phyloP scores from a whole-genome alignment of 2,113 vertebrate genomes.

The Parus major region DNA sequence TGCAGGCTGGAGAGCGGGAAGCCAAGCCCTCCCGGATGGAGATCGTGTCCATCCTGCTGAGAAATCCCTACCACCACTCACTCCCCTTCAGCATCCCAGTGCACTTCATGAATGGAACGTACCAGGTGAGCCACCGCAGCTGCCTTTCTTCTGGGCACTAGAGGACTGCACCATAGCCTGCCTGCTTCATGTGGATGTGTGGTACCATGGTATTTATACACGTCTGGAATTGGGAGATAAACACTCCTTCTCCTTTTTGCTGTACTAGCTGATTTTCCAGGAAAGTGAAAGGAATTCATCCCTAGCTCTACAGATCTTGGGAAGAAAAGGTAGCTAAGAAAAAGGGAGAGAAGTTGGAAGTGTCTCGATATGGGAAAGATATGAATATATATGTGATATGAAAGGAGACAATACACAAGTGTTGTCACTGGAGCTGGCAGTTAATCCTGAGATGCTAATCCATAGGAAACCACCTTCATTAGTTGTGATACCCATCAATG shows the following conservation, averaged over 20 bases:
- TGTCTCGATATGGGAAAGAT: background rate
- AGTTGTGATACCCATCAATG: background rate
- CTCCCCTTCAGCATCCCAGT: constrained; percentile 92
- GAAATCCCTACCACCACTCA: constrained; percentile 90
- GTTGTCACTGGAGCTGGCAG: background rate
- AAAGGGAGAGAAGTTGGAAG: background rate
- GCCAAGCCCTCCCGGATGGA: constrained; percentile 90
- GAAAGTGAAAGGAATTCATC: background rate
- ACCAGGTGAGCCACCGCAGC: constrained; percentile 77
- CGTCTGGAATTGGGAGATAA: background rate
- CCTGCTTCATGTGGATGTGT: background rate
- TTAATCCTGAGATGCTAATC: background rate
- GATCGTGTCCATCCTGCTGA: constrained; percentile 88
- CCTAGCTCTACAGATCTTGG: background rate
- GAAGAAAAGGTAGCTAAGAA: background rate
- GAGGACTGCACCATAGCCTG: background rate
- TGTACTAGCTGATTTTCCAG: background rate
- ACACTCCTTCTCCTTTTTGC: background rate
- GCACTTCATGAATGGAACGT: constrained; percentile 89
- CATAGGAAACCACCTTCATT: background rate
- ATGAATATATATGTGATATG: background rate
- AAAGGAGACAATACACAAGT: background rate
- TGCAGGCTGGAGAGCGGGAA: constrained; percentile 85
- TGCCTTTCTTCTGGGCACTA: background rate
- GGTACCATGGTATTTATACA: background rate